phyloP scores from a whole-genome alignment of 2,113 vertebrate genomes.

The Agapornis roseicollis region DNA sequence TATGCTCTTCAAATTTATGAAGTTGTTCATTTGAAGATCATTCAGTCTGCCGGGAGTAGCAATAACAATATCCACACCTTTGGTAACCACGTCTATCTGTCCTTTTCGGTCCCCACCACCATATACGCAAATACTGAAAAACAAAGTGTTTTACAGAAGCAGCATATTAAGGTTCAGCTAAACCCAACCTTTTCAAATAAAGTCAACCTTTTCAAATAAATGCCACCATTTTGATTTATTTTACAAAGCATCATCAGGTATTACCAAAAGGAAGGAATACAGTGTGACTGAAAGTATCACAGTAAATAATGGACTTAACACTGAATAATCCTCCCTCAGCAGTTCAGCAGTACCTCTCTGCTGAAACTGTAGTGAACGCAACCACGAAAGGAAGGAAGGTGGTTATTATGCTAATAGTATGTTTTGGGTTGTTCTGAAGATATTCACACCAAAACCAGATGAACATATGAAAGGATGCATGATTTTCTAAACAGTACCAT shows the following conservation, averaged over 20 bases:
- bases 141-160: not conserved
- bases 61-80: constrained; percentile 94
- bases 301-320: not conserved
- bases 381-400: not conserved
- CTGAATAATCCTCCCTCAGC: not conserved
- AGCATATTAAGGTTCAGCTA: not conserved
- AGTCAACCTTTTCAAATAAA: not conserved
- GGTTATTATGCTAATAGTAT: not conserved
- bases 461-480: not conserved
- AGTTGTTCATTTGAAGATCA: constrained; percentile 94
- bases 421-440: not conserved
- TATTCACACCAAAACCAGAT: not conserved
- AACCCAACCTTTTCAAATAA: not conserved
- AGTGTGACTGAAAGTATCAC: not conserved
- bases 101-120: constrained; percentile 88
- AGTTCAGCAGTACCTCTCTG: not conserved
- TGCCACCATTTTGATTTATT: not conserved
- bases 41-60: constrained; percentile 93
- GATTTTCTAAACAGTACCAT: not conserved
- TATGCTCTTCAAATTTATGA: constrained; percentile 85
- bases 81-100: constrained; percentile 83
- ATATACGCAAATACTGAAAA: constrained; percentile 89
- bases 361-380: not conserved
- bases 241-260: not conserved
- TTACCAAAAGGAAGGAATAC: not conserved